Evolutionary conservation across 2,888 invertebrate species (phyloP), one percentile per base, ranked within the genome.

Genomic region (Branchellion lobata): DNA sequence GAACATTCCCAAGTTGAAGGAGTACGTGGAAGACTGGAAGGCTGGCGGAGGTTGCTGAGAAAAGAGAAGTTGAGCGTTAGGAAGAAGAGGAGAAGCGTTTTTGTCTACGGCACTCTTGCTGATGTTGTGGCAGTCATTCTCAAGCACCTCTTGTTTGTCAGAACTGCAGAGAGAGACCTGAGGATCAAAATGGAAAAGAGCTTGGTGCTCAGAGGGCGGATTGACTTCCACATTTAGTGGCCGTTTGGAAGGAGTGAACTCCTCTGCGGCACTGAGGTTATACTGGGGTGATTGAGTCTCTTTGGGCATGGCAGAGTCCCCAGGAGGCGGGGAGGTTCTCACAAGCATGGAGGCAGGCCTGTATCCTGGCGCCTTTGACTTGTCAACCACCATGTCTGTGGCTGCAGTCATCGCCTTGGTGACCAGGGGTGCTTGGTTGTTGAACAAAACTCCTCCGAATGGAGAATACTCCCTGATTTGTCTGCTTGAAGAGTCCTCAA

Each of bases 391-490:
- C 74, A 86, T 86, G 33, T 81, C 73, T 11, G 51, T 33, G 31
- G 76, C 27, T 34, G 82, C 82, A n/a, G 79, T 77, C 21, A 78
- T 76, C 2, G 75, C 29, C 61, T 79, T 82, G 77, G 83, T 65
- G 68, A 33, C 53, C 53, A 29, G 65, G 21, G 1, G 24, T 14
- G 36, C n/a, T 18, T 31, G 34, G 40, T 77, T 77, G 36, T 34
- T 53, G 21, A 65, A 65, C 1, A 65, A 5, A 0, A 90, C 93
- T 86, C 93, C 93, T 86, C 93, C 93, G 88, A 96, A 95, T 83
- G 96, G 90, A 0, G 94, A 93, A 88, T 95, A 96, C 85, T 94
- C 94, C 82, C 91, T 90, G 0, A 71, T 75, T 92, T 90, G 24
- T 81, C 81, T 72, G 83, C 81, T n/a, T 24, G n/a, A 3, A 5